Percentiles rank a stretch among this genome's conserved stretches.
Conservation (phyloP, 1,140 invertebrate genomes). For the Drosophila ohnishii region DNA sequence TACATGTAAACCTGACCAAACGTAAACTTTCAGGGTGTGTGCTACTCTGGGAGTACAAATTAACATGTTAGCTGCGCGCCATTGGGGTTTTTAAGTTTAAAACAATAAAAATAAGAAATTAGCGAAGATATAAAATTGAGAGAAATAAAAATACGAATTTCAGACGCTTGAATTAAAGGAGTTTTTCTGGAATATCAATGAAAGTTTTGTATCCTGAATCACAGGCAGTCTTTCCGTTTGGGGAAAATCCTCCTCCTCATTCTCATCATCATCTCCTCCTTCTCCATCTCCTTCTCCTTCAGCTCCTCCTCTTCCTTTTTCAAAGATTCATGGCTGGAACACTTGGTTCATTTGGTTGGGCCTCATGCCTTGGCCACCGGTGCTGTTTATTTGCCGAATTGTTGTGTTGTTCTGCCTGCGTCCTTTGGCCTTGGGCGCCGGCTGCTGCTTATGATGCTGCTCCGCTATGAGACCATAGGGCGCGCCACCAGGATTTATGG, state of each 20-base stretch:
- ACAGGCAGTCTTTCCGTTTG: slow-evolving; percentile 32
- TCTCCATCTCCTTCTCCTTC: background rate
- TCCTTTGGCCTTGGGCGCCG: slow-evolving; percentile 40
- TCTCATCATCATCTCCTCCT: background rate
- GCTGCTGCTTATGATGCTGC: slow-evolving; percentile 54
- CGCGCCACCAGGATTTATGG: slow-evolving; percentile 31
- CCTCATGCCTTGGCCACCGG: slow-evolving; percentile 39
- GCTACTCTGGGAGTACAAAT: slow-evolving; percentile 11
- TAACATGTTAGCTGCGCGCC: slow-evolving; percentile 1
- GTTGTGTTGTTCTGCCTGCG: slow-evolving; percentile 39
- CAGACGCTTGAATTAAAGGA: background rate
- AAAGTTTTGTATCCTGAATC: slow-evolving; percentile 24
- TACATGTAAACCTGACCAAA: slow-evolving; percentile 10
- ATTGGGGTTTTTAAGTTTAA: background rate
- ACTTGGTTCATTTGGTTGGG: slow-evolving; percentile 55
- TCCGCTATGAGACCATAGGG: slow-evolving; percentile 47
- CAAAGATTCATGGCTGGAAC: slow-evolving; percentile 53
- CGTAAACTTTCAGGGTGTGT: slow-evolving; percentile 7
- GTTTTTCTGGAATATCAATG: slow-evolving; percentile 34
- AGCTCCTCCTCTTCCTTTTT: background rate
- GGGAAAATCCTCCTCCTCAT: background rate
- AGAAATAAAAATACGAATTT: slow-evolving; percentile 3
- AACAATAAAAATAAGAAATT: background rate
- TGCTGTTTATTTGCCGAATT: slow-evolving; percentile 34
- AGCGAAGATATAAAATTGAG: background rate